Percentiles rank a stretch among this genome's conserved stretches.
Evolutionary conservation across 2,797 vertebrate species (phyloP).

Genomic region (Pseudochromis fuscus): DNA sequence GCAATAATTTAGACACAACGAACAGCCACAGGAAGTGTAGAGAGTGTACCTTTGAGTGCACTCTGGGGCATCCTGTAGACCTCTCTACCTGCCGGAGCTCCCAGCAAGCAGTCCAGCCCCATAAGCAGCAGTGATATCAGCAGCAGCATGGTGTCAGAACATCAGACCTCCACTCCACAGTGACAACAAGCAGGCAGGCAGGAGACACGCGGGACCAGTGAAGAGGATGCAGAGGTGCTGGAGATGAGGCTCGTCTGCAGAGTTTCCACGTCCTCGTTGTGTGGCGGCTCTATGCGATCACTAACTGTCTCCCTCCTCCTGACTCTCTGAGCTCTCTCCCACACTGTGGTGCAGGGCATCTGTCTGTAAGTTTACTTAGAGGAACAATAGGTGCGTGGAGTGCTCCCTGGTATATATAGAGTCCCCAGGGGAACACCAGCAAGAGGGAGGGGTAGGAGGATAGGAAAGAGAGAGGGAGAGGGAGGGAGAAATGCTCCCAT

Average conservation of each 20-base stretch:
- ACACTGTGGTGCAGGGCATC: slow-evolving; percentile 80
- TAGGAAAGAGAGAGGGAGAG: slow-evolving; percentile 65
- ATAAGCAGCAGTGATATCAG: slow-evolving; percentile 72
- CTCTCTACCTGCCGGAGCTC: slow-evolving; percentile 85
- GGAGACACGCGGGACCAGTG: slow-evolving; percentile 2
- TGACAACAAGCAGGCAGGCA: slow-evolving; percentile 40
- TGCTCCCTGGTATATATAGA: slow-evolving; percentile 88
- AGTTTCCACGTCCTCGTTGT: slow-evolving; percentile 51
- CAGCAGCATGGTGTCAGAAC: slow-evolving; percentile 79
- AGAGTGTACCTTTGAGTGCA: slow-evolving; percentile 87
- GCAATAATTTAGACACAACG: not conserved
- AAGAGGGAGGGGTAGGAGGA: slow-evolving; percentile 69
- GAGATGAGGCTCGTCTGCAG: slow-evolving; percentile 36
- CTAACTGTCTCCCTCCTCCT: slow-evolving; percentile 72
- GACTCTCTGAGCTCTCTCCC: slow-evolving; percentile 71
- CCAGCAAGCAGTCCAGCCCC: slow-evolving; percentile 70
- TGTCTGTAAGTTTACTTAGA: slow-evolving; percentile 83
- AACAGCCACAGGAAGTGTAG: not conserved
- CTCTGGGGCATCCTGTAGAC: slow-evolving; percentile 90
- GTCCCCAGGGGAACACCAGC: slow-evolving; percentile 80
- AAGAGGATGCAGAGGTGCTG: slow-evolving; percentile 48
- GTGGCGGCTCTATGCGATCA: slow-evolving; percentile 49
- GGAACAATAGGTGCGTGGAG: slow-evolving; percentile 84
- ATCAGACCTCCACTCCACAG: slow-evolving; percentile 69
- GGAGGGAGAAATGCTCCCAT: slow-evolving; percentile 82